A percentile compares a stretch with the other conserved stretches of the same genome.
These are phyloP conservation scores for Anoplolepis gracilipes DNA, from an alignment of 1,140 invertebrate species.

Conservation along the genomic window DNA sequence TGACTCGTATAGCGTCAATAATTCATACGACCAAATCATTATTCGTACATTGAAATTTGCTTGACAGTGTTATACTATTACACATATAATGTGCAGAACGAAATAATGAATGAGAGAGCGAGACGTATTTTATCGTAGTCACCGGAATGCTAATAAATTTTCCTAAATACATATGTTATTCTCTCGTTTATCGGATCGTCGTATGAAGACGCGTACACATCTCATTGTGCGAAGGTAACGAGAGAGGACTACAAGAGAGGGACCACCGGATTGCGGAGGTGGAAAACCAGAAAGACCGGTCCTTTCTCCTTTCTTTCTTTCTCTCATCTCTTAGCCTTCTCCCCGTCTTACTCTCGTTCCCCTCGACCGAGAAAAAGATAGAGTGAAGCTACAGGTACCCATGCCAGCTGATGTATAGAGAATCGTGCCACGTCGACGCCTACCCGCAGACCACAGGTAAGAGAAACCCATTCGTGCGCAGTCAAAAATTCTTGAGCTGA, in stretches of 20 bases:
- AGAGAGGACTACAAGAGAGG: constrained; percentile 66
- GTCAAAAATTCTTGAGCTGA: constrained; percentile 67
- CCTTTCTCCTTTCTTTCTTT: constrained; percentile 66
- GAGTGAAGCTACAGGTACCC: constrained; percentile 70
- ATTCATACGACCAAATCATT: too few species aligned
- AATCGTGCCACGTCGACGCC: constrained; percentile 73
- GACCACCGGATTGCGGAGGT: constrained; percentile 67
- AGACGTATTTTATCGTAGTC: too few species aligned
- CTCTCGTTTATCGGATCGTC: constrained; percentile 7
- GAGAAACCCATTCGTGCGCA: constrained; percentile 65
- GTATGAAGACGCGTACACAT: constrained; percentile 43
- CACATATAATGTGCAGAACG: too few species aligned
- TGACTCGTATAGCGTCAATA: too few species aligned
- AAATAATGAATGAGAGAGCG: too few species aligned
- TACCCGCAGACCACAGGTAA: constrained; percentile 71
- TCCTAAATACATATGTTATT: neutral
- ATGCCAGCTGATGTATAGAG: constrained; percentile 75
- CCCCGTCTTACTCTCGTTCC: constrained; percentile 47
- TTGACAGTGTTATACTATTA: too few species aligned
- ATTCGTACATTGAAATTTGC: neutral
- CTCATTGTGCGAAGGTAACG: constrained; percentile 54
- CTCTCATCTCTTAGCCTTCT: constrained; percentile 38
- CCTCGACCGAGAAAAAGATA: constrained; percentile 39
- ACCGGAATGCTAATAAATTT: neutral
- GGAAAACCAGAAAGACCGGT: constrained; percentile 84